Conservation (phyloP, 2,797 vertebrate species). For the Syndactyla subalaris region DNA sequence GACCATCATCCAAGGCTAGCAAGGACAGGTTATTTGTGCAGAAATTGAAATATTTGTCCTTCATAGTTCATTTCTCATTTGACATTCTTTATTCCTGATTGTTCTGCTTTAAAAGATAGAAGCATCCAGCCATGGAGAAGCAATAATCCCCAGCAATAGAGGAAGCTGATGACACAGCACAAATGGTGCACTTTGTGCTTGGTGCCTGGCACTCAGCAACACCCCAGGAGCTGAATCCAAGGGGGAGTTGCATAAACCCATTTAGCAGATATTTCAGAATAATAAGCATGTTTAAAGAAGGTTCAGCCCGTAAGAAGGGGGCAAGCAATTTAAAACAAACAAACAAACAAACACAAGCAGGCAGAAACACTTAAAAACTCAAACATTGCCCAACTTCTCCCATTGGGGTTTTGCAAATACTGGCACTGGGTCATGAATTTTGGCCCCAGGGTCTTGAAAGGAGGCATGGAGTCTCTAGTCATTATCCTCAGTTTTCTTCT, state of each 20-base stretch:
- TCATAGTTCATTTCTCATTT: conserved; percentile 67
- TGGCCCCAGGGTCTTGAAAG: not conserved
- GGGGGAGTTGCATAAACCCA: not conserved
- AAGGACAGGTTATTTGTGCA: conserved; percentile 40
- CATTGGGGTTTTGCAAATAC: not conserved
- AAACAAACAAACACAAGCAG: too few species aligned
- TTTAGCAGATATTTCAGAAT: not conserved
- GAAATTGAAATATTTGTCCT: conserved; percentile 67
- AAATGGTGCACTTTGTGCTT: not conserved
- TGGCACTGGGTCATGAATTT: not conserved
- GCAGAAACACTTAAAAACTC: not conserved
- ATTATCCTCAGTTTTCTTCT: not conserved
- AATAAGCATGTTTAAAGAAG: not conserved
- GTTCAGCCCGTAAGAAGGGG: not conserved
- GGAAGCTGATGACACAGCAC: conserved; percentile 64
- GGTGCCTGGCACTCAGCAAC: not conserved
- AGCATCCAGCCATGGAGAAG: conserved; percentile 63
- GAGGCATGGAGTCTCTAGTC: not conserved
- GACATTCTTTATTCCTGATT: conserved; percentile 61
- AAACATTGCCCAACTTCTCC: not conserved
- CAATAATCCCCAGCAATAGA: conserved; percentile 46
- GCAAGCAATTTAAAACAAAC: not conserved
- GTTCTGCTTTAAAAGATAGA: conserved; percentile 58
- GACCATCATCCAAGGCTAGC: not conserved
- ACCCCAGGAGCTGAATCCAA: not conserved